Evolutionary conservation across 37 sponge, comb jelly and placozoan species (phyloP).

Genomic region (Aplysina aerophoba): DNA sequence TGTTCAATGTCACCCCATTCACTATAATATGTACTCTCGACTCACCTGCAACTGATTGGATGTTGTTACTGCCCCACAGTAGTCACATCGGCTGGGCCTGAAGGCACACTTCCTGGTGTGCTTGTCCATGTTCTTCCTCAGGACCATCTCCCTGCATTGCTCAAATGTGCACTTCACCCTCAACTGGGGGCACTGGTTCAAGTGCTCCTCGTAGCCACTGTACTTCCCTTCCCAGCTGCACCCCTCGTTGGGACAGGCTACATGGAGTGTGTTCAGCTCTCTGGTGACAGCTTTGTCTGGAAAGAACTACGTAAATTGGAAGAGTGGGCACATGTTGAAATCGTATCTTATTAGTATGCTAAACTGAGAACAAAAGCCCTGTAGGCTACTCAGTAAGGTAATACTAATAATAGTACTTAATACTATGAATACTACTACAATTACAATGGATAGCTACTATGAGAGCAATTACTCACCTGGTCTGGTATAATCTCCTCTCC

Average conservation of each 20-base stretch:
- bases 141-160: slow-evolving; percentile 34
- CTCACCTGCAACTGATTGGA: slow-evolving; percentile 35
- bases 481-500: too few species aligned
- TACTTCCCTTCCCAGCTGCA: slow-evolving; percentile 71
- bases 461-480: too few species aligned
- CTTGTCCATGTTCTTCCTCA: slow-evolving; percentile 18
- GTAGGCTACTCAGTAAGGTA: too few species aligned
- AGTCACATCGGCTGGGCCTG: slow-evolving; percentile 32
- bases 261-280: slow-evolving; percentile 38
- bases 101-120: slow-evolving; percentile 44
- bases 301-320: slow-evolving; percentile 15
- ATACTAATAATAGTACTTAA: too few species aligned
- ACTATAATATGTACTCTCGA: neutral
- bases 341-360: too few species aligned
- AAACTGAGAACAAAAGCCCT: too few species aligned
- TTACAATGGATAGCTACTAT: too few species aligned
- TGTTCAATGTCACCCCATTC: too few species aligned
- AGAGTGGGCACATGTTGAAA: too few species aligned
- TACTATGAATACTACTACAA: too few species aligned
- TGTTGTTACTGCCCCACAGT: slow-evolving; percentile 33
- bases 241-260: slow-evolving; percentile 36
- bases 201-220: slow-evolving; percentile 54
- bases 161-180: slow-evolving; percentile 35
- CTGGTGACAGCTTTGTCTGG: slow-evolving; percentile 57
- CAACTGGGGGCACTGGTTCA: slow-evolving; percentile 15